phyloP scores from a whole-genome alignment of 2,113 vertebrate species.

The Puntigrus tetrazona region DNA sequence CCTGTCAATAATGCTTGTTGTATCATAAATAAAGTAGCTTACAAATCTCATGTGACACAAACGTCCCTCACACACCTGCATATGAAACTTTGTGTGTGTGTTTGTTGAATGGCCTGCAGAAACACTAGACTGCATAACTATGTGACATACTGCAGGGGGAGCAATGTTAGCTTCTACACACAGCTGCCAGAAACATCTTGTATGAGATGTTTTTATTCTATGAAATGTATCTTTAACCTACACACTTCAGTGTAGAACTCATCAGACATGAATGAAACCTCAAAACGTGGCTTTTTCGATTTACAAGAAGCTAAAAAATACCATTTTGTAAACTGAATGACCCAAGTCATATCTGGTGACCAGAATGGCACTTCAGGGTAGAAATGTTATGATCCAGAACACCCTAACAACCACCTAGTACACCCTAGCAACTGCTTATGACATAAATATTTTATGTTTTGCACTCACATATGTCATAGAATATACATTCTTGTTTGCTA shows the following conservation, averaged over 20 bases:
- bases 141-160: slow-evolving; percentile 27
- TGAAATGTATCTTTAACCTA: not conserved
- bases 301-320: too few relatives aligned
- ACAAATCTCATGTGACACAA: not conserved
- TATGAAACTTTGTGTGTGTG: slow-evolving; percentile 30
- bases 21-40: not conserved
- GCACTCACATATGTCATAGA: not conserved
- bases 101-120: slow-evolving; percentile 4
- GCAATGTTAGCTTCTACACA: not conserved
- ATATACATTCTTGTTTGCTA: not conserved
- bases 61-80: not conserved
- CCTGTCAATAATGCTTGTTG: not conserved
- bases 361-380: not conserved
- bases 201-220: not conserved
- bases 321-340: too few relatives aligned
- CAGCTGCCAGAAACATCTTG: not conserved
- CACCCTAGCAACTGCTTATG: not conserved
- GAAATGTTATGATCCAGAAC: not conserved
- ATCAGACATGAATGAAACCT: not conserved
- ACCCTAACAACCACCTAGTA: not conserved
- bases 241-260: not conserved
- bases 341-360: not conserved
- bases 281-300: not conserved
- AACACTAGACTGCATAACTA: not conserved
- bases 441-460: not conserved